A percentile compares a stretch with the other conserved stretches of the same genome.
phyloP scores from a whole-genome alignment of 2,797 vertebrate species.

The Chiroxiphia lanceolata region DNA sequence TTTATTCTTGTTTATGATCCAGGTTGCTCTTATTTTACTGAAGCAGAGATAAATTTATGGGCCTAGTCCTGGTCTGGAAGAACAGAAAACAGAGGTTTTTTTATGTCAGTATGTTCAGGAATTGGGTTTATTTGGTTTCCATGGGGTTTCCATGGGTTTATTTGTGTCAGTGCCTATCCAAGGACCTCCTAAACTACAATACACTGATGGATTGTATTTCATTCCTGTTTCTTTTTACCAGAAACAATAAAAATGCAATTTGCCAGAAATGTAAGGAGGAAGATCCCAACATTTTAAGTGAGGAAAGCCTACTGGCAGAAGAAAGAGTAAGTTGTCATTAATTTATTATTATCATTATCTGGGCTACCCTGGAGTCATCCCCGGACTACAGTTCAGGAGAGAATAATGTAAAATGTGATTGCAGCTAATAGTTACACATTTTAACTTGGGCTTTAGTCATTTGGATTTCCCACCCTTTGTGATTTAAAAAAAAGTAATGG shows the following conservation, averaged over 20 bases:
- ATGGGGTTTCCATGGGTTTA: background rate
- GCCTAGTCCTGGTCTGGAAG: background rate
- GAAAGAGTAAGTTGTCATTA: constrained; percentile 70
- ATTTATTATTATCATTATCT: background rate
- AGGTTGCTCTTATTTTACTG: background rate
- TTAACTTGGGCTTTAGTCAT: background rate
- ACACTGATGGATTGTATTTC: background rate
- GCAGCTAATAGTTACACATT: background rate
- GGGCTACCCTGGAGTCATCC: background rate
- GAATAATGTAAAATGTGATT: background rate
- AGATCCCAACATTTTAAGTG: constrained; percentile 42
- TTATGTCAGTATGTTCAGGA: background rate
- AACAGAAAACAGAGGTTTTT: background rate
- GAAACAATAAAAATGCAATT: constrained; percentile 74
- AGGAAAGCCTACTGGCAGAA: constrained; percentile 71
- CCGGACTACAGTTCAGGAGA: background rate
- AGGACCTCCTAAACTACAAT: background rate
- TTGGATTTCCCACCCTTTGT: background rate
- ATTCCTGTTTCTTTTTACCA: constrained; percentile 30
- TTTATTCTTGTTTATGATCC: background rate
- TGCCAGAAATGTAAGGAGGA: constrained; percentile 80
- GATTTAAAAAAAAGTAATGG: background rate
- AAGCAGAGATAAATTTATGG: background rate
- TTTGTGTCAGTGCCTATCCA: background rate
- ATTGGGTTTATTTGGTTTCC: too few relatives aligned